Base-by-base conservation (phyloP, 1,140 invertebrate species). In the Cydia amplana region DNA sequence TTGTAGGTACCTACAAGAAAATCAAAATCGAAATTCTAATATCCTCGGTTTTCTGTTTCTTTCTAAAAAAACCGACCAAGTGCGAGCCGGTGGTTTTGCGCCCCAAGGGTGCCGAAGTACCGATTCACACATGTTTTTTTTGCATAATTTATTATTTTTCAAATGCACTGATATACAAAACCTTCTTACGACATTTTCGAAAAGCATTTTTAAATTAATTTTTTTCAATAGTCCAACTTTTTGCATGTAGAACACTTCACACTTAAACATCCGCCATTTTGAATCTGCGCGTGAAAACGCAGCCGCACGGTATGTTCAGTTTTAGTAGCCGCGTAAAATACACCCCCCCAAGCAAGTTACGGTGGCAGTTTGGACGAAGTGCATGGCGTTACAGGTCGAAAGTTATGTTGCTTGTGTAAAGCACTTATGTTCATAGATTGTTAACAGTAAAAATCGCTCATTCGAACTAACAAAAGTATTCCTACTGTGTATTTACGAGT, bases 241-340 rank as follows among this genome's bases (percentile, higher is more conserved):
- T 32, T 32, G 32, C 32, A 32, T 32, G 32, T 20, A 10, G 14
- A 20, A 18, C 51, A 60, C 55, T 20, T 10, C 7, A 23, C 20
- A 18, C 16, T 18, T 20, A 1, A 0, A 23, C 55, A 60, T 60
- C 23, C 5, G 55, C 20, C 55, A 10, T 60, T 60, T 60, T 60
- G 2, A 2, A 9, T 23, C 0, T n/a, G 55, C 7, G 20, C 20
- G 9, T 0, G 5, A 60, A 60, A 60, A 60, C 18, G 55, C 55
- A 60, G 55, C 55, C 18, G 10, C 6, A 23, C 55, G 55, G 55
- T 67, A 67, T 46, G 43, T 46, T 46, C 64, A 25, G 64, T 32
- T 36, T 70, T 36, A 32, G 4, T 18, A 70, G 65, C 65, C 65
- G 65, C 32, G 65, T 70, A 70, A 70, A 70, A 40, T 70, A 70